Evolutionary conservation across 2,797 vertebrate genomes (phyloP), one percentile per base, ranked within the genome.

Genomic region (Fringilla coelebs): DNA sequence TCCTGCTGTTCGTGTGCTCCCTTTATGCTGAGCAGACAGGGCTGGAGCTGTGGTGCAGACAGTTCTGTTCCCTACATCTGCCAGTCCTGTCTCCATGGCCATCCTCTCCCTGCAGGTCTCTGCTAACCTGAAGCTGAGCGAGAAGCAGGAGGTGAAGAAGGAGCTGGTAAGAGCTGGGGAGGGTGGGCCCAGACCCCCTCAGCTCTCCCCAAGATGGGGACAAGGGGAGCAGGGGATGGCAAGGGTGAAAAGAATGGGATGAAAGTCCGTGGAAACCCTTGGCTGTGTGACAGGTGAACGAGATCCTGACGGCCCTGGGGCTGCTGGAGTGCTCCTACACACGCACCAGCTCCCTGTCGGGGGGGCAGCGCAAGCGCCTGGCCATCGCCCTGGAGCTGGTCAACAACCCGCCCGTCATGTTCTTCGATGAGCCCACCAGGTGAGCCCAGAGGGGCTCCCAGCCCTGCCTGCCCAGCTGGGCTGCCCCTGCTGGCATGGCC

Each of bases 401-500:
- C 97, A 99, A 99, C 98, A 99, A 99, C 91, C 99, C 99, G 0
- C 99, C 99, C 0, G 99, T 99, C 97, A 99, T 99, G 99, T 99
- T 99, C 98, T 99, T 99, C 40, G 99, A 99, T 32, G 99, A 99
- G 96, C 99, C 99, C 94, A 99, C 99, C 32, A 99, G 99, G 99
- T 99, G 96, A 77, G 62, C 5, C n/a, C 11, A 4, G 38, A 9
- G 67, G 61, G 54, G 57, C 41, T 88, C 10, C 38, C n/a, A 20
- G 78, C n/a, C 6, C 67, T 72, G 57, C 66, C 63, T 54, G 48
- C 48, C n/a, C 62, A 18, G 29, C 51, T 66, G 77, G 55, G 52
- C 43, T 54, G 46, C 20, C 72, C n/a, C 40, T 45, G 52, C 43
- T 1, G 1, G 31, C 2, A 0, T 8, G 46, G 17, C 14, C 78